Evolutionary conservation across 2,113 vertebrate genomes (phyloP).

Genomic region (Atherinomorus stipes): DNA sequence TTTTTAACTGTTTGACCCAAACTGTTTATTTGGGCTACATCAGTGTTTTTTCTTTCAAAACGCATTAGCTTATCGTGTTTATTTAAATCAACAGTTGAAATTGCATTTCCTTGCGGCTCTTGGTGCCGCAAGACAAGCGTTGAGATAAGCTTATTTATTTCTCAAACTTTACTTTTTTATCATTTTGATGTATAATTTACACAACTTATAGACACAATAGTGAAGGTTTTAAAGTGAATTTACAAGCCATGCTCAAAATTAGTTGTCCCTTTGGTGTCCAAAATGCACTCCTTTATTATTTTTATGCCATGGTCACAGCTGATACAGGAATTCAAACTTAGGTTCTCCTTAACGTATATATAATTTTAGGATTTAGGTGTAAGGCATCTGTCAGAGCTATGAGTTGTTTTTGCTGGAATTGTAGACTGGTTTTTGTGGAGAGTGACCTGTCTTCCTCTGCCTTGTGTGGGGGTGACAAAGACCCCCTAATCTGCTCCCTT

Average conservation of each 20-base stretch:
- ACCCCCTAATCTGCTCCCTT: conserved; percentile 67
- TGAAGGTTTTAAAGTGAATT: no score
- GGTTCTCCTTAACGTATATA: neutral
- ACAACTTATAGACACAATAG: neutral
- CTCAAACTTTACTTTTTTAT: neutral
- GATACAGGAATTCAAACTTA: neutral
- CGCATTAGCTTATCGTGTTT: neutral
- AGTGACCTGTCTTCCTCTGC: conserved; percentile 56
- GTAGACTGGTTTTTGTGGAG: conserved; percentile 50
- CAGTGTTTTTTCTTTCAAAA: neutral
- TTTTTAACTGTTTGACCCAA: conserved; percentile 21
- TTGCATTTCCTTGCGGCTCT: conserved; percentile 8
- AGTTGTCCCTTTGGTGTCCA: neutral
- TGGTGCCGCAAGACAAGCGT: conserved; percentile 21
- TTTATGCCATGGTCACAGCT: no score
- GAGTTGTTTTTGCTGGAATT: conserved; percentile 33
- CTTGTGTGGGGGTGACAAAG: conserved; percentile 75
- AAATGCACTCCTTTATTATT: neutral
- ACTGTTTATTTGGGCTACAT: neutral
- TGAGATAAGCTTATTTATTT: conserved; percentile 14
- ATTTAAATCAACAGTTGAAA: conserved; percentile 71
- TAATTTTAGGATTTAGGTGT: neutral
- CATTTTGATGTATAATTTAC: neutral
- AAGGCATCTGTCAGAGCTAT: conserved; percentile 11
- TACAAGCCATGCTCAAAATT: neutral